Percentiles rank a stretch among this genome's conserved stretches.
Evolutionary conservation across 2,797 vertebrate species (phyloP).

Genomic region (Xenentodon cancila): DNA sequence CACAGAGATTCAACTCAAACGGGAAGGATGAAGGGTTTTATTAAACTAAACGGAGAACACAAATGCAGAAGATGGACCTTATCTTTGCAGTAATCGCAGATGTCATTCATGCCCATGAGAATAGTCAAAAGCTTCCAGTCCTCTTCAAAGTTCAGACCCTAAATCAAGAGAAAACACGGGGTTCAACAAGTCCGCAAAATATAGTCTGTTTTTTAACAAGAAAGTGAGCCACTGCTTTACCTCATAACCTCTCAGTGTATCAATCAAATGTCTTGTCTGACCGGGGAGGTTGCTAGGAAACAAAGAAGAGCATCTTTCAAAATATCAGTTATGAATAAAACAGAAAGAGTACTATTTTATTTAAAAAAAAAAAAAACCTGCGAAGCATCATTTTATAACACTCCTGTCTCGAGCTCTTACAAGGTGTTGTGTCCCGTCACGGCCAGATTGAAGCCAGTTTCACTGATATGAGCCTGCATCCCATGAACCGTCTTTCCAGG

Average conservation of each 20-base stretch:
- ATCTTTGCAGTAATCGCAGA: conserved; percentile 86
- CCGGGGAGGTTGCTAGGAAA: conserved; percentile 77
- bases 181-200: neutral
- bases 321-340: no score
- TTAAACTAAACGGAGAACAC: neutral
- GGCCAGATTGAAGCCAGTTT: conserved; percentile 85
- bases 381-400: neutral
- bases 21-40: neutral
- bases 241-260: conserved; percentile 79
- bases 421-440: conserved; percentile 86
- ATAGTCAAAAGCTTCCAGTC: conserved; percentile 88
- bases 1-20: conserved; percentile 11
- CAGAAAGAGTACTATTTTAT: no score
- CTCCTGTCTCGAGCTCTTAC: conserved; percentile 57
- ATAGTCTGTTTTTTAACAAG: neutral
- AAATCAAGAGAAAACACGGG: neutral
- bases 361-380: neutral
- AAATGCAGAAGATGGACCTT: conserved; percentile 61
- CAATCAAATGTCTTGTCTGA: conserved; percentile 83
- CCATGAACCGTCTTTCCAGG: conserved; percentile 77
- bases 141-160: conserved; percentile 81
- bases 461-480: conserved; percentile 74
- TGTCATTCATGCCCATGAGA: conserved; percentile 87
- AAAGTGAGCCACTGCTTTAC: conserved; percentile 42
- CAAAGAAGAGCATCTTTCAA: neutral